These are phyloP conservation scores for Miichthys miiuy DNA, from an alignment of 2,797 vertebrate species.

Conservation along the genomic window DNA sequence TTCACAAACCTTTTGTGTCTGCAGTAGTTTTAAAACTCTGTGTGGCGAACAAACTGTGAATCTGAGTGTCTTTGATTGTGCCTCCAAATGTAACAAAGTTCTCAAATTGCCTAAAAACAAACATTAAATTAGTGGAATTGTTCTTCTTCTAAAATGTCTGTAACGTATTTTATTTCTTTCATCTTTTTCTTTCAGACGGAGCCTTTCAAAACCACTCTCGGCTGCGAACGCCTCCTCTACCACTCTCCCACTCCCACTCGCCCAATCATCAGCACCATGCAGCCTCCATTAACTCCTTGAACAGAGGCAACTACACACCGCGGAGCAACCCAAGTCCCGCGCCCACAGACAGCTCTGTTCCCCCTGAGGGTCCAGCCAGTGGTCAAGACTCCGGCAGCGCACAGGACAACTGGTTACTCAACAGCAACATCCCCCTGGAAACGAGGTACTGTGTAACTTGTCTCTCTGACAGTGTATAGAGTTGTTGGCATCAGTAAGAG, in stretches of 20 bases:
- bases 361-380: conserved; percentile 89
- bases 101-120: conserved; percentile 21
- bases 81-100: conserved; percentile 36
- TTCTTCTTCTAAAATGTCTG: conserved; percentile 25
- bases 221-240: conserved; percentile 94
- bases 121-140: conserved; percentile 18
- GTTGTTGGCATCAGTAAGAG: conserved; percentile 40
- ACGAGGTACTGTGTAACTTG: conserved; percentile 89
- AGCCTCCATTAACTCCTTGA: conserved; percentile 94
- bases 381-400: conserved; percentile 89
- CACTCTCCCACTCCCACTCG: conserved; percentile 93
- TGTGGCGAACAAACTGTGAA: conserved; percentile 28
- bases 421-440: conserved; percentile 99
- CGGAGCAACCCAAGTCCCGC: conserved; percentile 97
- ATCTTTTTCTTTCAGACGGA: conserved; percentile 75
- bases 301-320: conserved; percentile 95
- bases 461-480: conserved; percentile 14
- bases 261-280: conserved; percentile 93
- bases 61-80: conserved; percentile 40
- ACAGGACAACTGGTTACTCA: conserved; percentile 99
- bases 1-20: conserved; percentile 23
- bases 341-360: conserved; percentile 94
- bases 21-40: conserved; percentile 14
- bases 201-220: conserved; percentile 94
- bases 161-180: conserved; percentile 21